Evolutionary conservation across 92 coral and sea anemone species (phyloP), one percentile per base, ranked within the genome.

Genomic region (Anthopleura xanthogrammica): DNA sequence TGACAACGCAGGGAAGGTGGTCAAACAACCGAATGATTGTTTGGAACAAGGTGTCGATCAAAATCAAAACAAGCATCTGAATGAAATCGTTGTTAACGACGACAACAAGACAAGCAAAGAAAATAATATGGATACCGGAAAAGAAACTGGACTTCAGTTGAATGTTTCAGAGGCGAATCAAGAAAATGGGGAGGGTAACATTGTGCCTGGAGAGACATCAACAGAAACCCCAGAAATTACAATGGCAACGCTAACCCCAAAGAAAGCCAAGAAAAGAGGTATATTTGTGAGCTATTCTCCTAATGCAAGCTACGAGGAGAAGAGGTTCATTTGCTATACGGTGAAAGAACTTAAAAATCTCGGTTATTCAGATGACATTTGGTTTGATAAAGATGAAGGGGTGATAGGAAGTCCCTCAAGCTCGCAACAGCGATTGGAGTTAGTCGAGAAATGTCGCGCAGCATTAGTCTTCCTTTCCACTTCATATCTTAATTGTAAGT

Each of bases 351-450:
- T 95, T 19, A 94, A 92, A 87, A 82, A 85, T 41, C 85, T 95
- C 36, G 98, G 98, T 23, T 95, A 94, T 82, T 82, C 95, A 79
- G 97, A 95, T 60, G 98, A 95, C 46, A 87, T 95, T 41, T 95
- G 98, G 98, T 95, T 95, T 81, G 98, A 95, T 70, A 95, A 92
- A 83, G 98, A 95, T 60, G 98, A 92, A 17, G 88, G 85, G 39
- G 80, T 43, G 40, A 78, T 84, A 13, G 74, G 60, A 1, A 94
- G 89, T 52, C 94, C 98, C 20, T 79, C 73, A 20, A 91, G 96
- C 64, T 92, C 85, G 72, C 96, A 89, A 68, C 95, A 94, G 66
- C 86, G 98, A 60, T 83, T 95, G 36, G 98, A 95, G 80, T 89
- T 90, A 52, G 95, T 92, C 74, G 98, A 95, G 79, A 94, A 94